Conservation (phyloP, 1,140 invertebrate genomes). For the Apis laboriosa region DNA sequence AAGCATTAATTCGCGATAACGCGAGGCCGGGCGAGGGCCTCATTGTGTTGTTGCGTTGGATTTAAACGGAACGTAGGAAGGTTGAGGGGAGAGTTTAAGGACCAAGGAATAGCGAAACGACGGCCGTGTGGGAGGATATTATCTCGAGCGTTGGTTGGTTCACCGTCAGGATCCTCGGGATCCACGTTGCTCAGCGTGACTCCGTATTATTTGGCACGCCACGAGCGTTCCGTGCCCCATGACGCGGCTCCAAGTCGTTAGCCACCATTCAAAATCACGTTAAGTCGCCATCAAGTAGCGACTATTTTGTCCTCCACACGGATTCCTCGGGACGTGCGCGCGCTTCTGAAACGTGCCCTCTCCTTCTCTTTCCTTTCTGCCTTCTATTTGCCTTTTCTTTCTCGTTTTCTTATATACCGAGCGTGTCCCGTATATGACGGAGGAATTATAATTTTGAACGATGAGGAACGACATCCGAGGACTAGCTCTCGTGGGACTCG, state of each 20-base stretch:
- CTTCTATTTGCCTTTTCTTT: background rate
- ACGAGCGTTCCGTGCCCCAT: slow-evolving; percentile 71
- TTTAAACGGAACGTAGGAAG: slow-evolving; percentile 48
- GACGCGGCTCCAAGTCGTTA: slow-evolving; percentile 79
- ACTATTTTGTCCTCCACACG: slow-evolving; percentile 73
- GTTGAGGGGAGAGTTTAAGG: slow-evolving; percentile 61
- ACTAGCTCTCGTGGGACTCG: slow-evolving; percentile 47
- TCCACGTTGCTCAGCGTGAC: slow-evolving; percentile 74
- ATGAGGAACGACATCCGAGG: slow-evolving; percentile 45
- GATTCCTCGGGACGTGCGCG: background rate
- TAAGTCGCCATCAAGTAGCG: slow-evolving; percentile 78
- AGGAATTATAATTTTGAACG: slow-evolving; percentile 72
- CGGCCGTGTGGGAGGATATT: slow-evolving; percentile 78
- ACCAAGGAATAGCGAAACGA: slow-evolving; percentile 71
- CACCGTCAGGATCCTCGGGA: slow-evolving; percentile 69
- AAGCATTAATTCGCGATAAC: slow-evolving; percentile 61
- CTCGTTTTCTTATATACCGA: background rate
- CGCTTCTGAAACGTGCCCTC: no score
- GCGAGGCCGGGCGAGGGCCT: slow-evolving; percentile 4
- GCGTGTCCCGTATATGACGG: background rate
- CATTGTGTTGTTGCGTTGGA: slow-evolving; percentile 54
- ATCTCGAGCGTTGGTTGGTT: slow-evolving; percentile 70
- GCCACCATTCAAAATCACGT: slow-evolving; percentile 79
- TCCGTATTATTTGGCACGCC: slow-evolving; percentile 76
- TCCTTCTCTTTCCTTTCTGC: background rate